Evolutionary conservation across 2,888 invertebrate genomes (phyloP).

Genomic region (Hyposoter didymator): DNA sequence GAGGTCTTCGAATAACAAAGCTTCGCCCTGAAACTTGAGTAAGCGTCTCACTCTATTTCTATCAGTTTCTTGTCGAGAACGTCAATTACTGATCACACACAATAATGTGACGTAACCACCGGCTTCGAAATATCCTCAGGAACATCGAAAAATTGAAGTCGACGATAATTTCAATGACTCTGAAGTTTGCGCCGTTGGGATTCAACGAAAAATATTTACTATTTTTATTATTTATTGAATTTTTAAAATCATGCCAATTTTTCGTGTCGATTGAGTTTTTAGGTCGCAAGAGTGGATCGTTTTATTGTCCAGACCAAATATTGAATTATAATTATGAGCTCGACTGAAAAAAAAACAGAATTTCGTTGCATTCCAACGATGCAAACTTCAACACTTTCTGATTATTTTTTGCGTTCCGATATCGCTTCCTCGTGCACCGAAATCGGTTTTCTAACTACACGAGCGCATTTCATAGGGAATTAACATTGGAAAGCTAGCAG

Average conservation of each 20-base stretch:
- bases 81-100: conserved; percentile 40
- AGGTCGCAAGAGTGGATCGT: too few species aligned
- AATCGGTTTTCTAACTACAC: not conserved
- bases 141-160: not conserved
- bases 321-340: too few species aligned
- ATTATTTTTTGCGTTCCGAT: not conserved
- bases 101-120: conserved; percentile 9
- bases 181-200: too few species aligned
- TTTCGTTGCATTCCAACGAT: too few species aligned
- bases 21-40: conserved; percentile 41
- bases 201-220: too few species aligned
- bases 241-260: too few species aligned
- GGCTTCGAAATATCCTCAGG: not conserved
- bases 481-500: not conserved
- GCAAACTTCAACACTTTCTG: not conserved
- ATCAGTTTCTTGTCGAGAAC: conserved; percentile 6
- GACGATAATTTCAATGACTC: too few species aligned
- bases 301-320: too few species aligned
- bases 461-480: not conserved
- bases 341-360: too few species aligned
- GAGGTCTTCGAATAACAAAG: conserved; percentile 48
- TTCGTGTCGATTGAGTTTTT: too few species aligned
- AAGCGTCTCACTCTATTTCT: conserved; percentile 15
- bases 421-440: not conserved
- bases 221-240: too few species aligned